Percentiles rank a stretch among this genome's conserved stretches.
Conservation (phyloP, 1,140 invertebrate species). For the Chlorops oryzae region DNA sequence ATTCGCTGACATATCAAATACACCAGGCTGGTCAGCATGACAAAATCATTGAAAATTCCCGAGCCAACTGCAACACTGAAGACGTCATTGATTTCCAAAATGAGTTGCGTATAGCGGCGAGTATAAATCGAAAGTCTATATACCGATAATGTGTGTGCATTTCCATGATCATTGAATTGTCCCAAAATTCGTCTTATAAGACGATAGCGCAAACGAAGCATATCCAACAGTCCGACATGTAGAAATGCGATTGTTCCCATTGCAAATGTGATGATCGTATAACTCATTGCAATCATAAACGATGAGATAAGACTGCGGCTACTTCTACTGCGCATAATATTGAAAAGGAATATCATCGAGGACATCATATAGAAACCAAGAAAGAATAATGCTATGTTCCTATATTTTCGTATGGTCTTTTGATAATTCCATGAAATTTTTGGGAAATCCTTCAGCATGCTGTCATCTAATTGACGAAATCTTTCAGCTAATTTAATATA, state of each 20-base stretch:
- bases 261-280: constrained; percentile 23
- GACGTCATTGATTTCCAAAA: constrained; percentile 25
- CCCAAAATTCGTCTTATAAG: constrained; percentile 23
- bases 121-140: constrained; percentile 8
- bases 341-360: constrained; percentile 22
- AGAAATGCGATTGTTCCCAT: constrained; percentile 26
- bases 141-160: neutral
- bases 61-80: constrained; percentile 22
- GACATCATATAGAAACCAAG: constrained; percentile 14
- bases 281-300: constrained; percentile 22
- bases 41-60: constrained; percentile 36
- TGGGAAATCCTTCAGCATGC: constrained; percentile 20
- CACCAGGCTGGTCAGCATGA: constrained; percentile 31
- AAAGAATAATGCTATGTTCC: constrained; percentile 15
- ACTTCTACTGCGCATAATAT: constrained; percentile 25
- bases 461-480: constrained; percentile 25
- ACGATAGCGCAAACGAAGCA: constrained; percentile 30
- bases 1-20: constrained; percentile 37
- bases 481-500: constrained; percentile 18
- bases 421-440: constrained; percentile 30
- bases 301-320: constrained; percentile 28
- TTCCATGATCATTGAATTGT: constrained; percentile 13
- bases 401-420: constrained; percentile 26
- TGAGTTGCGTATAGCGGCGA: constrained; percentile 20
- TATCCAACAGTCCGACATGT: constrained; percentile 32